Evolutionary conservation across 2,113 vertebrate genomes (phyloP).

Genomic region (Erpornis zantholeuca): DNA sequence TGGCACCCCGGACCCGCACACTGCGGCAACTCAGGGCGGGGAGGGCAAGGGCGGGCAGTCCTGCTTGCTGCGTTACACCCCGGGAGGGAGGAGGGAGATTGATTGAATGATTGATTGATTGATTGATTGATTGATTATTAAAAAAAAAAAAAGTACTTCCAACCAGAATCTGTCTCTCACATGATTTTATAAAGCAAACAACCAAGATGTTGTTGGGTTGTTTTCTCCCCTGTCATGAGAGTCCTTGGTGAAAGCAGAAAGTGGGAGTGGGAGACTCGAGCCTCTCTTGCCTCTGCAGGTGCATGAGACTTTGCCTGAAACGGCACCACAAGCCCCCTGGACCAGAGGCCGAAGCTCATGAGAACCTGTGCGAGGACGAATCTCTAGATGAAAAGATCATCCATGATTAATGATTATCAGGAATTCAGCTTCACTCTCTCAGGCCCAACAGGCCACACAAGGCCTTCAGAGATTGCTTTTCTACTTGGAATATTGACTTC

Average conservation of each 20-base stretch:
- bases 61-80: no score
- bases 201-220: not conserved
- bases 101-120: not conserved
- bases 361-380: not conserved
- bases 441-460: not conserved
- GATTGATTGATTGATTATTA: not conserved
- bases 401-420: not conserved
- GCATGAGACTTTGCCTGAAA: not conserved
- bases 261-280: not conserved
- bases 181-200: not conserved
- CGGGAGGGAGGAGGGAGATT: fast-evolving
- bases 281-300: fast-evolving
- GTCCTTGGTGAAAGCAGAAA: not conserved
- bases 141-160: not conserved
- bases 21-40: not conserved
- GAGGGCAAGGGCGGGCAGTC: not conserved
- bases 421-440: not conserved
- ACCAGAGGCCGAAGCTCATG: not conserved
- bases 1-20: not conserved
- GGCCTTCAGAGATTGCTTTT: conserved; percentile 36
- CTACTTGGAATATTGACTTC: not conserved
- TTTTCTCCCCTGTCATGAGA: not conserved
- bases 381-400: not conserved
- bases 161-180: not conserved
- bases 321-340: not conserved